These are phyloP conservation scores for Protula sp. DNA, from an alignment of 2,888 invertebrate genomes.

Conservation along the genomic window DNA sequence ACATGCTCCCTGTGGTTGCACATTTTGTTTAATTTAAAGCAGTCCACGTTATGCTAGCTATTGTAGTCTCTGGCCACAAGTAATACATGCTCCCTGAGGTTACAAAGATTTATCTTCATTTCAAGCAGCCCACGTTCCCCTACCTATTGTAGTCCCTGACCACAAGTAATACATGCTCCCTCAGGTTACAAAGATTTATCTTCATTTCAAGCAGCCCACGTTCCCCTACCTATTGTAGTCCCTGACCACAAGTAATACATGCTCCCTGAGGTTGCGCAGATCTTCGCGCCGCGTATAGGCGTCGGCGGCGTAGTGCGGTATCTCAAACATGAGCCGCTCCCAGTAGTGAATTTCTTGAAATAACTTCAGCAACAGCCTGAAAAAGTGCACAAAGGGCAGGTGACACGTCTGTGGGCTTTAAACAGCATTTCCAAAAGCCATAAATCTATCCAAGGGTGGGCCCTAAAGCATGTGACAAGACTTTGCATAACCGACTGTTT, in stretches of 20 bases:
- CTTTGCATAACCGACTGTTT: no score
- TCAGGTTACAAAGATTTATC: conserved; percentile 39
- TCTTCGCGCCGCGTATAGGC: conserved; percentile 58
- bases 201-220: no score
- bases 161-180: conserved; percentile 52
- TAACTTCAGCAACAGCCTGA: conserved; percentile 63
- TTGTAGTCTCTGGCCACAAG: conserved; percentile 54
- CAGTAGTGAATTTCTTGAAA: conserved; percentile 71
- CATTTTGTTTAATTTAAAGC: conserved; percentile 51
- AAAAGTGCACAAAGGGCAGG: no score
- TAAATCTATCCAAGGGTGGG: no score
- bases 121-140: conserved; percentile 60
- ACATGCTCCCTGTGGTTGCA: conserved; percentile 49
- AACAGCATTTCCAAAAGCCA: no score
- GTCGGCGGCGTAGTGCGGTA: conserved; percentile 65
- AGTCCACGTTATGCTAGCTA: conserved; percentile 60
- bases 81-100: conserved; percentile 49
- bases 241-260: conserved; percentile 51
- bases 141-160: conserved; percentile 54
- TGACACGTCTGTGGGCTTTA: no score
- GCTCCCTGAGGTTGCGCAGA: conserved; percentile 47
- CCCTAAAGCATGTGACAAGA: no score
- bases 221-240: conserved; percentile 54
- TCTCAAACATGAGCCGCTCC: conserved; percentile 65
- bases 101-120: conserved; percentile 47